phyloP scores from a whole-genome alignment of 2,888 invertebrate species.

The Apamea anceps region DNA sequence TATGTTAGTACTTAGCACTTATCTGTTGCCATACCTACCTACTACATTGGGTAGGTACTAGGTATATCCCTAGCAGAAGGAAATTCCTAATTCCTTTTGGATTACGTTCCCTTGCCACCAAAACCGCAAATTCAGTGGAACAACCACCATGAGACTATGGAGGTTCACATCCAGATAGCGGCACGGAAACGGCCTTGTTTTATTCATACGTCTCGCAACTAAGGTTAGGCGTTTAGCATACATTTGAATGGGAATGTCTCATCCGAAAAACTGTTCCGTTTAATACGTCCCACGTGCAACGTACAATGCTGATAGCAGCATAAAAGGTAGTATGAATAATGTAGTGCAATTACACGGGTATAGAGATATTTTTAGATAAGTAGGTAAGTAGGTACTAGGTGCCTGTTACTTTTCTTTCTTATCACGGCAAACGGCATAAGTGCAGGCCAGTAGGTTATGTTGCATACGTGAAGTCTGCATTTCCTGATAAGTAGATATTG shows the following conservation, averaged over 20 bases:
- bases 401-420: not conserved
- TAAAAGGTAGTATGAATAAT: slow-evolving; percentile 18
- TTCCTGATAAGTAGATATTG: not conserved
- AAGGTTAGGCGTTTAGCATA: slow-evolving; percentile 67
- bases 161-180: slow-evolving; percentile 51
- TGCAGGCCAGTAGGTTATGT: not conserved
- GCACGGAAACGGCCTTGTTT: slow-evolving; percentile 58
- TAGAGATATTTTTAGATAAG: not conserved
- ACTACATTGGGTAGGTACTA: no score
- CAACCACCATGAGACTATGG: slow-evolving; percentile 38
- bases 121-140: slow-evolving; percentile 46
- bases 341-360: not conserved
- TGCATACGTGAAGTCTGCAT: not conserved
- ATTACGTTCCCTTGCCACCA: slow-evolving; percentile 1
- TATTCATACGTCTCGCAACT: slow-evolving; percentile 65
- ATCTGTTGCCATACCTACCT: no score
- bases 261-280: slow-evolving; percentile 58
- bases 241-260: slow-evolving; percentile 70
- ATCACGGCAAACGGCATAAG: not conserved
- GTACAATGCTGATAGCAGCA: slow-evolving; percentile 46
- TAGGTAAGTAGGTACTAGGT: not conserved
- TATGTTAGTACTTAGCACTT: not conserved
- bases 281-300: slow-evolving; percentile 57
- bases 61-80: not conserved
- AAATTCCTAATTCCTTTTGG: slow-evolving; percentile 8